Percentiles rank a stretch among this genome's conserved stretches.
These are phyloP conservation scores for Anarhynchus alexandrinus DNA, from an alignment of 2,113 vertebrate genomes.

Conservation along the genomic window DNA sequence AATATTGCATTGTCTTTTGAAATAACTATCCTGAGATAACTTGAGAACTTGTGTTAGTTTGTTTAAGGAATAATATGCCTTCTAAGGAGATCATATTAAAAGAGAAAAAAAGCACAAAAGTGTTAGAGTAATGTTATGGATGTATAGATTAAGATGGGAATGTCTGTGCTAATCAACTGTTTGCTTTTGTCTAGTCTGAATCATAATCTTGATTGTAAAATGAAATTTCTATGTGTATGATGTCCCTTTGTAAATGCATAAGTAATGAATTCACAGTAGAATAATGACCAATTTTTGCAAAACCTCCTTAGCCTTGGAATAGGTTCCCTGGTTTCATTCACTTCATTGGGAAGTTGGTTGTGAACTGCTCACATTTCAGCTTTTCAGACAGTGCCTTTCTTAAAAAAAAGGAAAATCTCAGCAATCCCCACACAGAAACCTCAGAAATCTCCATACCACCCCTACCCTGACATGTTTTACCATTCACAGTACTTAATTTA, in stretches of 20 bases:
- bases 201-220: constrained; percentile 18
- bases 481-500: background rate
- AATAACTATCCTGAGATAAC: constrained; percentile 65
- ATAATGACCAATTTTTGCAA: background rate
- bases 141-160: background rate
- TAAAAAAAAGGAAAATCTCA: background rate
- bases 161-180: background rate
- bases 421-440: background rate
- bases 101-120: constrained; percentile 8
- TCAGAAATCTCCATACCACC: background rate
- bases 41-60: constrained; percentile 54
- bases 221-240: background rate
- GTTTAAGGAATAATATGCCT: constrained; percentile 35
- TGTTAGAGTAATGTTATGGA: constrained; percentile 28
- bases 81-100: constrained; percentile 34
- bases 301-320: background rate
- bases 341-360: background rate
- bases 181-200: constrained; percentile 11
- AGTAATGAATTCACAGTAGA: background rate
- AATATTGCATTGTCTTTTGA: constrained; percentile 65
- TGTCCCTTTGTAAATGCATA: background rate
- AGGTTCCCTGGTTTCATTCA: background rate
- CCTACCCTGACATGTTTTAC: background rate
- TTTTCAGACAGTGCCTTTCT: background rate
- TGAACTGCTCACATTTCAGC: rapidly evolving